phyloP scores from a whole-genome alignment of 2,113 vertebrate species.

The Amphiprion percula region DNA sequence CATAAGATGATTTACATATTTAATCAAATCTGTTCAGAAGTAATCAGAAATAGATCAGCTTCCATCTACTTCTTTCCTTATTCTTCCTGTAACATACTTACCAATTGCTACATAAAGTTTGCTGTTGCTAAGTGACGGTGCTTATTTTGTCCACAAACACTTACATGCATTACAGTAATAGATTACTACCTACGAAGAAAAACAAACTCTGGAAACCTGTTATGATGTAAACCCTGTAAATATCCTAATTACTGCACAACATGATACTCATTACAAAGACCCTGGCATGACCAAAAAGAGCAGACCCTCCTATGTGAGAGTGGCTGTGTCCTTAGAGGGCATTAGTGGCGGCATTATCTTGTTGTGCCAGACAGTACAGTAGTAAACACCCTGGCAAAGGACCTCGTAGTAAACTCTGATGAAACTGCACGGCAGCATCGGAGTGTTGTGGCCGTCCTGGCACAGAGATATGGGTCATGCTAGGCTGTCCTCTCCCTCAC shows the following conservation, averaged over 20 bases:
- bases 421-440: slow-evolving; percentile 44
- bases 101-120: too few relatives aligned
- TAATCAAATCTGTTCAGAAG: too few relatives aligned
- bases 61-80: too few relatives aligned
- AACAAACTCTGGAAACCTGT: neutral
- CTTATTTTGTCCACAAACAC: neutral
- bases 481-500: slow-evolving; percentile 81
- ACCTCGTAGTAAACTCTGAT: slow-evolving; percentile 75
- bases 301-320: slow-evolving; percentile 51
- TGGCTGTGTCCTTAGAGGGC: slow-evolving; percentile 63
- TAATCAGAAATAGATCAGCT: too few relatives aligned
- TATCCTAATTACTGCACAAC: neutral
- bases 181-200: neutral
- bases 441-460: slow-evolving; percentile 71
- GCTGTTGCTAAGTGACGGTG: too few relatives aligned
- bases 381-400: slow-evolving; percentile 75
- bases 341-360: slow-evolving; percentile 72
- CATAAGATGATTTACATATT: too few relatives aligned
- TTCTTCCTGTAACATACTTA: too few relatives aligned
- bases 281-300: slow-evolving; percentile 32
- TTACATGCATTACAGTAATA: neutral
- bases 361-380: slow-evolving; percentile 77
- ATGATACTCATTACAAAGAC: slow-evolving; percentile 22
- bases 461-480: slow-evolving; percentile 79
- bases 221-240: neutral